Percentiles rank a stretch among this genome's conserved stretches.
phyloP scores from a whole-genome alignment of 1,140 invertebrate genomes.

The Nephotettix cincticeps region DNA sequence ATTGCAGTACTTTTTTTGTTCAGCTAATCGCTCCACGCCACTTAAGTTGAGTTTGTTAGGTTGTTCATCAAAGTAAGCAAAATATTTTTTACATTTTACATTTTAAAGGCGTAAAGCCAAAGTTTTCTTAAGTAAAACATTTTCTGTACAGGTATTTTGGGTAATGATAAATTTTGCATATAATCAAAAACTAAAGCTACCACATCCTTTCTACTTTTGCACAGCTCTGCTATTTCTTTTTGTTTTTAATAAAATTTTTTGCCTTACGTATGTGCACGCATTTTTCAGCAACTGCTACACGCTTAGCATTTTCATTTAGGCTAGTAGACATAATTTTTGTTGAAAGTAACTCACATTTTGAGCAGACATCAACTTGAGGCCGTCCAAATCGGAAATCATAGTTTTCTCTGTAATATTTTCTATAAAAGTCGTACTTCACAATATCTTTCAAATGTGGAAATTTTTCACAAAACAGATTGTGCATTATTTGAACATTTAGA shows the following conservation, averaged over 20 bases:
- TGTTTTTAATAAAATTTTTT: slow-evolving; percentile 13
- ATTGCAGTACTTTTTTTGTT: too few species aligned
- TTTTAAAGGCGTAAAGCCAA: too few species aligned
- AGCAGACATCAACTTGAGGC: slow-evolving; percentile 35
- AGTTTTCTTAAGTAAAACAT: too few species aligned
- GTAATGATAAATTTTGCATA: slow-evolving; percentile 15
- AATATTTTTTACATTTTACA: slow-evolving; percentile 13
- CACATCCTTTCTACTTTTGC: background rate
- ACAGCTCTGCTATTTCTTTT: slow-evolving; percentile 4
- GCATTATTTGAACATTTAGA: slow-evolving; percentile 33
- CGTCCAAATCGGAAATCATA: slow-evolving; percentile 38
- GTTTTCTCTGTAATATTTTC: slow-evolving; percentile 36
- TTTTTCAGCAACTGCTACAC: slow-evolving; percentile 8
- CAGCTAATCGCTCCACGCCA: too few species aligned
- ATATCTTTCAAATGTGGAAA: slow-evolving; percentile 24
- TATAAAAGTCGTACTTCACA: slow-evolving; percentile 34
- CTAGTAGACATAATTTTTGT: slow-evolving; percentile 30
- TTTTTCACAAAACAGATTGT: slow-evolving; percentile 31
- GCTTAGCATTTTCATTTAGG: slow-evolving; percentile 20
- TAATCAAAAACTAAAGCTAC: slow-evolving; percentile 10
- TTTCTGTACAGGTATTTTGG: background rate
- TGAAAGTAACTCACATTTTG: slow-evolving; percentile 29
- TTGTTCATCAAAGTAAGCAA: background rate
- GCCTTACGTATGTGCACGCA: background rate
- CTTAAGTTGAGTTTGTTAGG: too few species aligned